Evolutionary conservation across 2,113 vertebrate genomes (phyloP).

Genomic region (Tachysurus fulvidraco): DNA sequence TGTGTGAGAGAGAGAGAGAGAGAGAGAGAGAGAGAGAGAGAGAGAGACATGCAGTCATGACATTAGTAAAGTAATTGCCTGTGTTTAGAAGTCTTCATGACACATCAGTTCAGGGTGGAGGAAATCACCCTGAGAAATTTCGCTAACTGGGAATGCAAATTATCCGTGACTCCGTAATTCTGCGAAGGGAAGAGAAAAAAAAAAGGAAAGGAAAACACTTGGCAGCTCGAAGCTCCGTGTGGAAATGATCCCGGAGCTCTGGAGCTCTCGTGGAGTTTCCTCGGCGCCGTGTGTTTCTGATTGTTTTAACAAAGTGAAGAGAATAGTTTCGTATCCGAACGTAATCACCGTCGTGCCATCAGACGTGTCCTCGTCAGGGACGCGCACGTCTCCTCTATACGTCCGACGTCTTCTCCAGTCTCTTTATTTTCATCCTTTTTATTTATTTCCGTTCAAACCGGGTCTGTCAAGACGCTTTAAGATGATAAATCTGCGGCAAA

Average conservation of each 20-base stretch:
- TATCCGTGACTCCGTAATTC: neutral
- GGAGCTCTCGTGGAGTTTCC: slow-evolving; percentile 31
- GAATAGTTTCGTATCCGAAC: neutral
- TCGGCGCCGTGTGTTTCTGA: neutral
- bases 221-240: slow-evolving; percentile 29
- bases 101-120: neutral
- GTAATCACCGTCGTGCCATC: neutral
- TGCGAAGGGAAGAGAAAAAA: neutral
- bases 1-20: neutral
- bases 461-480: neutral
- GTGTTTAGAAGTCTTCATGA: slow-evolving; percentile 15
- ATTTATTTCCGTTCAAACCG: neutral
- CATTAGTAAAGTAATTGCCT: slow-evolving; percentile 28
- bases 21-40: no score
- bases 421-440: neutral
- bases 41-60: slow-evolving; percentile 1
- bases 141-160: slow-evolving; percentile 1
- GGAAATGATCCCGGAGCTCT: slow-evolving; percentile 36
- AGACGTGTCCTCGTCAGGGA: accelerated
- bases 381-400: neutral
- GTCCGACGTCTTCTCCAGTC: neutral
- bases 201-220: neutral
- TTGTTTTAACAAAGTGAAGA: neutral
- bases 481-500: neutral
- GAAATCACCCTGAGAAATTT: slow-evolving; percentile 4